phyloP scores from a whole-genome alignment of 2,888 invertebrate genomes.

The Ganaspis brasiliensis region DNA sequence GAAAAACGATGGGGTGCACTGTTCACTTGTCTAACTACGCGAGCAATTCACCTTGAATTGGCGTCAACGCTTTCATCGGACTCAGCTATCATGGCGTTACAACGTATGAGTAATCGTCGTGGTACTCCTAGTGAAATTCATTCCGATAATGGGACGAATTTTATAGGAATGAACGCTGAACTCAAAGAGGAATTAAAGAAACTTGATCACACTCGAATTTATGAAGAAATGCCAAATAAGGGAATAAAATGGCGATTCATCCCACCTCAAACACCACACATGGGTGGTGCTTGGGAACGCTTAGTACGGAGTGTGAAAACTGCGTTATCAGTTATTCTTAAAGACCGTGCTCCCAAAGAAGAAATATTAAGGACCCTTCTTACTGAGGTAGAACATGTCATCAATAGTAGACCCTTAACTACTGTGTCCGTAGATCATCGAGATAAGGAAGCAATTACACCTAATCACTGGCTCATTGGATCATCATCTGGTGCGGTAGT shows the following conservation, averaged over 20 bases:
- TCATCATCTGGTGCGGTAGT: conserved; percentile 45
- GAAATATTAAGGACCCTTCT: conserved; percentile 55
- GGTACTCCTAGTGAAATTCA: conserved; percentile 52
- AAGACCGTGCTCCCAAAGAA: conserved; percentile 55
- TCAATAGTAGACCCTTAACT: conserved; percentile 63
- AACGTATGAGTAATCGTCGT: conserved; percentile 51
- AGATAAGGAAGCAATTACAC: conserved; percentile 67
- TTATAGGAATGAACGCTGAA: conserved; percentile 51
- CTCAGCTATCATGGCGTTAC: conserved; percentile 54
- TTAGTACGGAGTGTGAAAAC: conserved; percentile 54
- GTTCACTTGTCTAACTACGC: conserved; percentile 60
- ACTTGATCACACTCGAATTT: not conserved
- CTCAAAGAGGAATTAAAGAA: conserved; percentile 15
- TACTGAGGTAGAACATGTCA: conserved; percentile 51
- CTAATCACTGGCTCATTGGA: conserved; percentile 68
- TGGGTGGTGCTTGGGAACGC: conserved; percentile 62
- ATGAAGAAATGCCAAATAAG: conserved; percentile 47
- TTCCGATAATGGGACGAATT: conserved; percentile 61
- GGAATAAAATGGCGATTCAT: conserved; percentile 61
- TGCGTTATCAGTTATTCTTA: conserved; percentile 54
- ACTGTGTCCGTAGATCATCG: conserved; percentile 64
- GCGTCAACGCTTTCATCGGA: conserved; percentile 50
- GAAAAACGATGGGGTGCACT: conserved; percentile 63
- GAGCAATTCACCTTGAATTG: conserved; percentile 61
- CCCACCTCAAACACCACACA: conserved; percentile 59